phyloP scores from a whole-genome alignment of 2,888 invertebrate species.

The Dyspetes luteomarginatus region DNA sequence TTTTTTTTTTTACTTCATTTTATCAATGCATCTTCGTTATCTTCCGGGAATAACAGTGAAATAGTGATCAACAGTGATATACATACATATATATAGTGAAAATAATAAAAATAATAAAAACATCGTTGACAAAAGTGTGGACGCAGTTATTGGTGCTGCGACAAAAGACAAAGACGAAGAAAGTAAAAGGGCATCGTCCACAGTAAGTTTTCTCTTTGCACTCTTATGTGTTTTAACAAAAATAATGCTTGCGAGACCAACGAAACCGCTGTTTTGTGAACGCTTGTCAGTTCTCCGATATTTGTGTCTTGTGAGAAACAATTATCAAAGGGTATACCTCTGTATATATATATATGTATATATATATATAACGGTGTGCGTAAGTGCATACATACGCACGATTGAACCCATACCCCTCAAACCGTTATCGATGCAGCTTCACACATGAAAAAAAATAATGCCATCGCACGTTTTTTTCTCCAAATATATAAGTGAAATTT shows the following conservation, averaged over 20 bases:
- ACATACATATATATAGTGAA: neutral
- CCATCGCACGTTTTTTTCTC: neutral
- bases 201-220: constrained; percentile 8
- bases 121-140: neutral
- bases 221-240: neutral
- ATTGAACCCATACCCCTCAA: constrained; percentile 38
- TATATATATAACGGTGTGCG: too few relatives aligned
- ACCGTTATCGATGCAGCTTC: constrained; percentile 12
- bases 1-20: too few relatives aligned
- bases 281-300: neutral
- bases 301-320: constrained; percentile 54
- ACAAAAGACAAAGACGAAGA: constrained; percentile 7
- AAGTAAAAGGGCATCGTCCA: constrained; percentile 28
- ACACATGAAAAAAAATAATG: constrained; percentile 29
- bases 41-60: constrained; percentile 11
- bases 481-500: too few relatives aligned
- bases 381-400: too few relatives aligned
- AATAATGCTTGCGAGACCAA: neutral
- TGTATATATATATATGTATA: neutral
- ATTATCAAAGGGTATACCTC: constrained; percentile 50
- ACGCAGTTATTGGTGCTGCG: constrained; percentile 38
- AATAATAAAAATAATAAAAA: neutral
- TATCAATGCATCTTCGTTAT: neutral
- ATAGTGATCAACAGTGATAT: constrained; percentile 22
- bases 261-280: neutral